A percentile compares a stretch with the other conserved stretches of the same genome.
Conservation (phyloP, 2,888 invertebrate genomes). For the Polyommatus iphigenia region DNA sequence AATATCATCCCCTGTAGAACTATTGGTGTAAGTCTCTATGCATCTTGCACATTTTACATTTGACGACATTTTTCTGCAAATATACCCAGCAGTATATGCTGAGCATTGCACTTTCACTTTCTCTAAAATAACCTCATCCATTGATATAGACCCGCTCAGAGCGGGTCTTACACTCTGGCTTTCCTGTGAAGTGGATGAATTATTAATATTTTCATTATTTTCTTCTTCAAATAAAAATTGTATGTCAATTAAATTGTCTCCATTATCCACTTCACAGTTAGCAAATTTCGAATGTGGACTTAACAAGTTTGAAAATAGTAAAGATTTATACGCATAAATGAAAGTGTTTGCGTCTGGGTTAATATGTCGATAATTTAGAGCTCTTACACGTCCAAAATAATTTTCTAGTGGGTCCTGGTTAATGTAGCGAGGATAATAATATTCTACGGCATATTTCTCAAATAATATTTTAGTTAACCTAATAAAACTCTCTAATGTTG, state of each 20-base stretch:
- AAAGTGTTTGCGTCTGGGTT: conserved; percentile 42
- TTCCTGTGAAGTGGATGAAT: conserved; percentile 24
- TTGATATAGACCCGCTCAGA: conserved; percentile 3
- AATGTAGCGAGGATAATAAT: conserved; percentile 40
- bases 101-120: conserved; percentile 35
- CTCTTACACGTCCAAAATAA: conserved; percentile 43
- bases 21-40: conserved; percentile 24
- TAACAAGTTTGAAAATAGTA: conserved; percentile 37
- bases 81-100: conserved; percentile 37
- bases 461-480: neutral
- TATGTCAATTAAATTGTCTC: conserved; percentile 26
- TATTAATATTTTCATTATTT: neutral
- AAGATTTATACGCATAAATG: conserved; percentile 40
- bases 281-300: conserved; percentile 29
- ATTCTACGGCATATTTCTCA: neutral
- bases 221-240: conserved; percentile 31
- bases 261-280: conserved; percentile 28
- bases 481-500: too few relatives aligned
- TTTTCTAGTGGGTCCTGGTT: conserved; percentile 44
- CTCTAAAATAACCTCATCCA: conserved; percentile 17
- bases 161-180: neutral
- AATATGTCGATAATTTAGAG: conserved; percentile 42
- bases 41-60: conserved; percentile 33
- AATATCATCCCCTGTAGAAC: conserved; percentile 18
- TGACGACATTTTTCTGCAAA: conserved; percentile 35